Conservation (phyloP, 2,888 invertebrate species). For the Drosophila mulleri region DNA sequence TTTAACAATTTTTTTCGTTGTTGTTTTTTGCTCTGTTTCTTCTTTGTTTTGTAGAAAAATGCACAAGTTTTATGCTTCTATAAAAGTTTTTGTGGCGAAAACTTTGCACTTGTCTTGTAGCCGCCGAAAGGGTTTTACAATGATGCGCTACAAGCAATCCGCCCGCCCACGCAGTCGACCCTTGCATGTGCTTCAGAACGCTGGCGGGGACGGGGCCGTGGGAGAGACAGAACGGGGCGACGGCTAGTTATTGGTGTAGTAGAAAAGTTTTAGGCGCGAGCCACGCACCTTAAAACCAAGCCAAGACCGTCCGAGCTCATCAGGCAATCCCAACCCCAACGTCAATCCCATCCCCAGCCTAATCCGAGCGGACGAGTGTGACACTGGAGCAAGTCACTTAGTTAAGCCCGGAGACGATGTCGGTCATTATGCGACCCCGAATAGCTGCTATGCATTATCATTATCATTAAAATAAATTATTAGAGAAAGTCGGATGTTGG, state of each 20-base stretch:
- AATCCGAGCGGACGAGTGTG: slow-evolving; percentile 12
- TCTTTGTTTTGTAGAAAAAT: slow-evolving; percentile 77
- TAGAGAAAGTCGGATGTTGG: slow-evolving; percentile 64
- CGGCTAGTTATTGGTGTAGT: slow-evolving; percentile 59
- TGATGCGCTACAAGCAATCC: slow-evolving; percentile 68
- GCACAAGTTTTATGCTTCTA: slow-evolving; percentile 77
- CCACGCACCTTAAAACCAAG: slow-evolving; percentile 19
- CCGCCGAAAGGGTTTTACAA: slow-evolving; percentile 80
- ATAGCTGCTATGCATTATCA: slow-evolving; percentile 75
- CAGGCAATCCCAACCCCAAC: too few relatives aligned
- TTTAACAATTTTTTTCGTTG: background rate
- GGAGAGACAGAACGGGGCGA: slow-evolving; percentile 17
- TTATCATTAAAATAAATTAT: slow-evolving; percentile 79
- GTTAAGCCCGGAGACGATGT: slow-evolving; percentile 36
- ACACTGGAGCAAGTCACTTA: slow-evolving; percentile 34
- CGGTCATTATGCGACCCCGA: slow-evolving; percentile 49
- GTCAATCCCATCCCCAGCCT: background rate
- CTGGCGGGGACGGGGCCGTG: too few relatives aligned
- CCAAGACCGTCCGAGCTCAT: background rate
- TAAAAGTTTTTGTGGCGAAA: slow-evolving; percentile 75
- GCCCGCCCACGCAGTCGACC: slow-evolving; percentile 1
- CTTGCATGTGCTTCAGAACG: too few relatives aligned
- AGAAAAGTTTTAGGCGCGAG: slow-evolving; percentile 38
- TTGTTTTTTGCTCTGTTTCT: slow-evolving; percentile 48
- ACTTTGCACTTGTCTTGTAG: slow-evolving; percentile 79